Evolutionary conservation across 2,113 vertebrate genomes (phyloP), one percentile per base, ranked within the genome.

Genomic region (Tor tambroides): DNA sequence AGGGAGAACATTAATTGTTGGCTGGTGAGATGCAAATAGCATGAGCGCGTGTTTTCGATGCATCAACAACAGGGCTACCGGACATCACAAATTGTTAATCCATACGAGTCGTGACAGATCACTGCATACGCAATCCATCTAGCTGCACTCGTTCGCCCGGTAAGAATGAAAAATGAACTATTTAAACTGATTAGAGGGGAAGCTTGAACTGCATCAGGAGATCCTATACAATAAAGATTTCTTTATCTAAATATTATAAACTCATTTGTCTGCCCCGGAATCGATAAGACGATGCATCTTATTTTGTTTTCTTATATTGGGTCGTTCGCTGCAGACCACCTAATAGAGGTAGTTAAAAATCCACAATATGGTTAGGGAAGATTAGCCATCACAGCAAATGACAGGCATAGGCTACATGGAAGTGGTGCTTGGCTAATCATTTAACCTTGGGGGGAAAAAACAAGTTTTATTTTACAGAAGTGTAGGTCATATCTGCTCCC

Each of bases 211-310:
- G 93, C 92, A 95, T 93, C 94, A 93, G 90, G 95, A 95, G 95
- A 96, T 92, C 93, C 92, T 90, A 94, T 93, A 94, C 94, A 95
- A 96, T 96, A 95, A 97, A 95, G 94, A 95, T 95, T 96, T 95
- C 94, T 96, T 95, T 94, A 95, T 96, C 95, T 95, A 96, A 97
- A 97, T 96, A 96, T 96, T 95, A 96, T 95, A 93, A 96, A 96
- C 91, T 95, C 94, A 96, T 96, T 97, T 96, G 96, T 96, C 95
- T 93, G 93, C 81, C 90, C 88, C 85, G 90, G 94, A 95, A 96
- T 97, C 96, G 96, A 97, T 97, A 97, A 94, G 91, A 87, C 93
- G 93, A 95, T 95, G 94, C 95, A 94, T 95, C 95, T 89, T 91
- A 91, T 89, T 91, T 92, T 83, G 82, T 83, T 86, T 43, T 91